Percentiles rank a stretch among this genome's conserved stretches.
Evolutionary conservation across 2,113 vertebrate species (phyloP).

Genomic region (Rhagologus leucostigma): DNA sequence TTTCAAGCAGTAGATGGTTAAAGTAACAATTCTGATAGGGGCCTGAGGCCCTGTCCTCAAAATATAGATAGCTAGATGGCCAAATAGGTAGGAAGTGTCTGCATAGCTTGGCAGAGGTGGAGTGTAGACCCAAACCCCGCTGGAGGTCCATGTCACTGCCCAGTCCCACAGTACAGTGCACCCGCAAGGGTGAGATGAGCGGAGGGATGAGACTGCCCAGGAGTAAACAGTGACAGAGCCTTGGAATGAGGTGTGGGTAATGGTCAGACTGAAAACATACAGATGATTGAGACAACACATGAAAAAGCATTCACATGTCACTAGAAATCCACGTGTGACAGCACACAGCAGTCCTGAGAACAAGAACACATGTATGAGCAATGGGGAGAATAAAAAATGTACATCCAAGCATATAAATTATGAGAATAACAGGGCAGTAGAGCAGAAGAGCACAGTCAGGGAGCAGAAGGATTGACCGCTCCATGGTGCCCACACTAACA

Average conservation of each 20-base stretch:
- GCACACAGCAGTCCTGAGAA: not conserved
- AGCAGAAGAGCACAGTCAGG: not conserved
- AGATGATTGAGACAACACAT: not conserved
- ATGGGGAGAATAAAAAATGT: not conserved
- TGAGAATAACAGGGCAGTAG: not conserved
- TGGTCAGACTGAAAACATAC: not conserved
- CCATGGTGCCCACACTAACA: not conserved
- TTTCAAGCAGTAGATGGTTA: not conserved
- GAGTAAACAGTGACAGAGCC: not conserved
- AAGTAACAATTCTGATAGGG: not conserved
- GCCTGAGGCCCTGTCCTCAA: not conserved
- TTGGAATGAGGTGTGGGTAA: not conserved
- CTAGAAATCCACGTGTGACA: not conserved
- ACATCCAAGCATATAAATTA: not conserved
- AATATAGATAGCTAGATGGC: not conserved
- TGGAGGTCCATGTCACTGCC: not conserved
- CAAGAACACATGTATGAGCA: not conserved
- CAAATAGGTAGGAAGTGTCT: not conserved
- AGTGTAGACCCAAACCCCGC: not conserved
- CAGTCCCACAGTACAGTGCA: not conserved
- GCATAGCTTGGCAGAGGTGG: not conserved
- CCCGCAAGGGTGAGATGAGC: rapidly evolving
- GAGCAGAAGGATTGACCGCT: not conserved
- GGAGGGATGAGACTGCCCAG: not conserved
- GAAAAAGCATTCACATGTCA: not conserved